These are phyloP conservation scores for Leguminivora glycinivorella DNA, from an alignment of 1,140 invertebrate genomes.

Conservation along the genomic window DNA sequence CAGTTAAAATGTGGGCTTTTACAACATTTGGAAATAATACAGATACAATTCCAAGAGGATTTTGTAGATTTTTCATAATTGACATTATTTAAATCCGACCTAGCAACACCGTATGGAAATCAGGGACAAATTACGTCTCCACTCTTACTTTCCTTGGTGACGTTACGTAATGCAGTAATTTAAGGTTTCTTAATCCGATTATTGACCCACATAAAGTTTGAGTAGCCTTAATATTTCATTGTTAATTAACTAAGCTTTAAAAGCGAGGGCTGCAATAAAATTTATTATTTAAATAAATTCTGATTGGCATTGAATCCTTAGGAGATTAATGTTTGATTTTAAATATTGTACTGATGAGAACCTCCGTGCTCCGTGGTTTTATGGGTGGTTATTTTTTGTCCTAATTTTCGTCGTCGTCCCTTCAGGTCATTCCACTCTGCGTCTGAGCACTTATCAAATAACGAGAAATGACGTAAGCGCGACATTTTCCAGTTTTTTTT, in stretches of 20 bases:
- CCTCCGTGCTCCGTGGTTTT: neutral
- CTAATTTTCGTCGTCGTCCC: constrained; percentile 20
- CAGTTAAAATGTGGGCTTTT: neutral
- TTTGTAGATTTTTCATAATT: neutral
- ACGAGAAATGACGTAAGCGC: constrained; percentile 15
- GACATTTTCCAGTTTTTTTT: neutral
- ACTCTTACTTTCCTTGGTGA: constrained; percentile 73
- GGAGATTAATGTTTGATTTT: neutral
- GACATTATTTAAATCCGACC: neutral
- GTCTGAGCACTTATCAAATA: constrained; percentile 13
- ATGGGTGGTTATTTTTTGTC: neutral
- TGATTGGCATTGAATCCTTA: neutral
- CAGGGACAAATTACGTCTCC: constrained; percentile 74
- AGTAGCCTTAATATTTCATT: constrained; percentile 30
- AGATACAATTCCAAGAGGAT: too few relatives aligned
- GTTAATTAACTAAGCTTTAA: constrained; percentile 22
- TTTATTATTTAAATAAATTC: neutral
- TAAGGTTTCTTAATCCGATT: constrained; percentile 67
- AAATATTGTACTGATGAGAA: neutral
- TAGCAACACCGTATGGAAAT: constrained; percentile 66
- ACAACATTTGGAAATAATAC: neutral
- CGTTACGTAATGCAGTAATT: constrained; percentile 68
- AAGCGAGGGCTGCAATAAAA: constrained; percentile 20
- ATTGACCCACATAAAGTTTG: constrained; percentile 44
- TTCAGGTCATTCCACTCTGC: constrained; percentile 21